Conservation (phyloP, 1,140 invertebrate genomes). For the Bombus breviceps region DNA sequence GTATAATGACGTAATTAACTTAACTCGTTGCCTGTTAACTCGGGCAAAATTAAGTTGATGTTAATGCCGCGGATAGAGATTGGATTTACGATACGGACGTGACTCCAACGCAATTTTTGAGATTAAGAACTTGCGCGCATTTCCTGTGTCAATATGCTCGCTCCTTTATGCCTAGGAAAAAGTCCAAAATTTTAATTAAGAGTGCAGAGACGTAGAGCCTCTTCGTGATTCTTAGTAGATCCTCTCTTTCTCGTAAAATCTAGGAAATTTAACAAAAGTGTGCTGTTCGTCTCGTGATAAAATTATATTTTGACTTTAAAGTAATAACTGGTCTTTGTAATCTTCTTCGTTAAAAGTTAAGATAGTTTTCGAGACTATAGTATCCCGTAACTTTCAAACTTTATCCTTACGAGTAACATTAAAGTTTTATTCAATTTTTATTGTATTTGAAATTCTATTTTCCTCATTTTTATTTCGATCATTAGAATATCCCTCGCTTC, state of each 20-base stretch:
- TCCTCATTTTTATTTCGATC: not conserved
- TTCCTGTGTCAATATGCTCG: slow-evolving; percentile 12
- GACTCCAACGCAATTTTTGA: slow-evolving; percentile 7
- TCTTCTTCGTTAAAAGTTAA: not conserved
- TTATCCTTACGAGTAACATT: too few species aligned
- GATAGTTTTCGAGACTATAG: too few species aligned
- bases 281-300: not conserved
- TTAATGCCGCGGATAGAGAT: slow-evolving; percentile 13
- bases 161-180: not conserved
- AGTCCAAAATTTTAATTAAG: slow-evolving; percentile 19
- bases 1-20: slow-evolving; percentile 11
- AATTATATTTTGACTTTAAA: not conserved
- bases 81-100: slow-evolving; percentile 20
- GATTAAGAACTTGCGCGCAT: slow-evolving; percentile 14
- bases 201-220: not conserved
- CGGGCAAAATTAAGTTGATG: slow-evolving; percentile 8
- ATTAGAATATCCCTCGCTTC: not conserved
- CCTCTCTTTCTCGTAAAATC: not conserved
- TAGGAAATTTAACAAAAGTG: not conserved
- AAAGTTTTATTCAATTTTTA: too few species aligned
- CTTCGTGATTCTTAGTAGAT: not conserved
- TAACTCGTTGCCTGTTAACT: not conserved
- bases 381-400: too few species aligned
- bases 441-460: not conserved
- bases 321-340: not conserved